Conservation (phyloP, 2,113 vertebrate genomes). For the Spea bombifrons region DNA sequence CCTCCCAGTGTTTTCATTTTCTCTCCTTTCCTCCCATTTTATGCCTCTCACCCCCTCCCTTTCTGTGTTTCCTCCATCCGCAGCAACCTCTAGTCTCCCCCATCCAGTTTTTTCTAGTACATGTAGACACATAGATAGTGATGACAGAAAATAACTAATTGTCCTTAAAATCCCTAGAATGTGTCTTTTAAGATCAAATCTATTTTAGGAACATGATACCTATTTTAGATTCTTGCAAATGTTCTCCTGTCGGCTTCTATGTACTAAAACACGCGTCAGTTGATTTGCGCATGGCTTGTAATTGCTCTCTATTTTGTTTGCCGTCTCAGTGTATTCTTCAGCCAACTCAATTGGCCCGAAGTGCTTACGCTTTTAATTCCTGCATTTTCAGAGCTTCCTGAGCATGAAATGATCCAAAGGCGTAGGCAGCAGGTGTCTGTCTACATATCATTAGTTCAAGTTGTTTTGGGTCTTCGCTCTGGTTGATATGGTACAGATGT, state of each 20-base stretch:
- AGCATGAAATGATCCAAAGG: slow-evolving; percentile 49
- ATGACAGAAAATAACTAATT: too few relatives aligned
- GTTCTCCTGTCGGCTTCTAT: slow-evolving; percentile 3
- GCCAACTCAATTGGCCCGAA: slow-evolving; percentile 40
- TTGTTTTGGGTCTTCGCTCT: slow-evolving; percentile 39
- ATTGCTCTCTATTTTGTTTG: slow-evolving; percentile 41
- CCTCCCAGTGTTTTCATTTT: too few relatives aligned
- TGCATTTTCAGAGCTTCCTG: slow-evolving; percentile 44
- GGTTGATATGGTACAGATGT: slow-evolving; percentile 28
- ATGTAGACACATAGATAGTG: too few relatives aligned
- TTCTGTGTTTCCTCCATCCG: too few relatives aligned
- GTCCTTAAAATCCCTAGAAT: too few relatives aligned
- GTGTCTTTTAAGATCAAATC: too few relatives aligned
- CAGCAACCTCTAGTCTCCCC: too few relatives aligned
- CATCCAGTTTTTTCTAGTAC: too few relatives aligned
- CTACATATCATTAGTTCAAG: slow-evolving; percentile 37
- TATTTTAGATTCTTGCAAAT: neutral
- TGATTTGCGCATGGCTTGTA: slow-evolving; percentile 49
- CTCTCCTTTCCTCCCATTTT: too few relatives aligned
- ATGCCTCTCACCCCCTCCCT: too few relatives aligned
- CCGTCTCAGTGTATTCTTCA: slow-evolving; percentile 35
- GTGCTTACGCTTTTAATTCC: slow-evolving; percentile 41
- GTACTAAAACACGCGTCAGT: slow-evolving; percentile 31
- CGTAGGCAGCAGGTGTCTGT: slow-evolving; percentile 57
- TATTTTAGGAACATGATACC: neutral